Conservation (phyloP, 2,888 invertebrate species). For the Pollenia griseotomentosa region DNA sequence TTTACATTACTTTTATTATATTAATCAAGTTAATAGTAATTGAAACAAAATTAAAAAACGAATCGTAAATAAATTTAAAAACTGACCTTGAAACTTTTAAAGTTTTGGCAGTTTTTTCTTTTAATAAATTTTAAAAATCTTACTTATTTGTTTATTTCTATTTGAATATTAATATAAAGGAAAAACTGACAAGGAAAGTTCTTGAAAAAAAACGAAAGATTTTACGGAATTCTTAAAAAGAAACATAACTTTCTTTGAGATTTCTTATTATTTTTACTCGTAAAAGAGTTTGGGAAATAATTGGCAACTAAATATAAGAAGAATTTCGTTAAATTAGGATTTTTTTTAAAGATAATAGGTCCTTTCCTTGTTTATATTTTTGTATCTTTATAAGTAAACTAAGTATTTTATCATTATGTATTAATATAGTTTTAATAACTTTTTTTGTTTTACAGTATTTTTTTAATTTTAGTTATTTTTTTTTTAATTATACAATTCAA, state of each 20-base stretch:
- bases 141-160: conserved; percentile 21
- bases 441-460: conserved; percentile 42
- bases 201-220: too few species aligned
- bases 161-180: conserved; percentile 27
- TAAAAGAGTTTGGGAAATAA: conserved; percentile 10
- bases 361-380: conserved; percentile 43
- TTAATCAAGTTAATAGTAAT: conserved; percentile 32
- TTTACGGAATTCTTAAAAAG: neutral
- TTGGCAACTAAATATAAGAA: conserved; percentile 38
- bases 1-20: conserved; percentile 67
- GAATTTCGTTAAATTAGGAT: conserved; percentile 3
- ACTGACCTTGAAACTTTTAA: conserved; percentile 81
- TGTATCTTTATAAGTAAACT: conserved; percentile 34
- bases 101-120: conserved; percentile 81
- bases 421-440: conserved; percentile 37
- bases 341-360: conserved; percentile 20
- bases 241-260: neutral
- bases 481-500: conserved; percentile 77
- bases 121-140: conserved; percentile 33
- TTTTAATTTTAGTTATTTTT: conserved; percentile 31
- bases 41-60: conserved; percentile 38
- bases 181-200: conserved; percentile 40
- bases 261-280: neutral
- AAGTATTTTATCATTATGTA: conserved; percentile 46
- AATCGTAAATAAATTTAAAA: conserved; percentile 40